phyloP scores from a whole-genome alignment of 2,797 vertebrate species.

The Microhierax caerulescens region DNA sequence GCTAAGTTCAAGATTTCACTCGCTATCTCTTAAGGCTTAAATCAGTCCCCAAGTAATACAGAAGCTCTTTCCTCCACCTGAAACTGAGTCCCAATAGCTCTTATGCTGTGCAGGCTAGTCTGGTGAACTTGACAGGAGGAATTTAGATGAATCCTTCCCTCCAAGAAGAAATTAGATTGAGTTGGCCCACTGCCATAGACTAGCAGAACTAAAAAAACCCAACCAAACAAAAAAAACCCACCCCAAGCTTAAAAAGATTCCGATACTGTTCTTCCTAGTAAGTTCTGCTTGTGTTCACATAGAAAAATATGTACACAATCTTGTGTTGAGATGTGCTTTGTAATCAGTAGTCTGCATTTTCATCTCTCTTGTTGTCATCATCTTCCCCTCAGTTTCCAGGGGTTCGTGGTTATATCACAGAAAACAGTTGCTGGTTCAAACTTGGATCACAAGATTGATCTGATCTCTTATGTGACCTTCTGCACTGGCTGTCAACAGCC shows the following conservation, averaged over 20 bases:
- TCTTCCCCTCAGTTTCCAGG: background rate
- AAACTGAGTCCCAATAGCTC: background rate
- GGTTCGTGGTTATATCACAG: constrained; percentile 7
- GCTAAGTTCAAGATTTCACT: background rate
- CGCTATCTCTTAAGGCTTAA: background rate
- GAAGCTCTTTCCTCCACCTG: background rate
- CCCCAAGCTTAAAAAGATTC: background rate
- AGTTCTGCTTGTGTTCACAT: background rate
- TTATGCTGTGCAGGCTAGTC: background rate
- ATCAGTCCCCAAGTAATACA: background rate
- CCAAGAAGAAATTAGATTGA: background rate
- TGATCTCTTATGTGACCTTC: constrained; percentile 34
- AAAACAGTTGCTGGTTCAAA: constrained; percentile 1
- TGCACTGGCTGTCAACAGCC: constrained; percentile 22
- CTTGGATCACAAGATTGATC: background rate
- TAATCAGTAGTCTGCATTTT: background rate
- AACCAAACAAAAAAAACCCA: too few relatives aligned
- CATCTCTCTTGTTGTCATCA: background rate
- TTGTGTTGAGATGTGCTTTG: background rate
- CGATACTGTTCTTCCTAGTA: background rate
- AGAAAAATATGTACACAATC: background rate
- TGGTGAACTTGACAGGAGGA: background rate
- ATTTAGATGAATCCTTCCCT: background rate
- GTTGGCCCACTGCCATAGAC: background rate
- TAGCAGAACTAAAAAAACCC: background rate